Conservation (phyloP, 2,797 vertebrate genomes). For the Aulostomus chinensis region DNA sequence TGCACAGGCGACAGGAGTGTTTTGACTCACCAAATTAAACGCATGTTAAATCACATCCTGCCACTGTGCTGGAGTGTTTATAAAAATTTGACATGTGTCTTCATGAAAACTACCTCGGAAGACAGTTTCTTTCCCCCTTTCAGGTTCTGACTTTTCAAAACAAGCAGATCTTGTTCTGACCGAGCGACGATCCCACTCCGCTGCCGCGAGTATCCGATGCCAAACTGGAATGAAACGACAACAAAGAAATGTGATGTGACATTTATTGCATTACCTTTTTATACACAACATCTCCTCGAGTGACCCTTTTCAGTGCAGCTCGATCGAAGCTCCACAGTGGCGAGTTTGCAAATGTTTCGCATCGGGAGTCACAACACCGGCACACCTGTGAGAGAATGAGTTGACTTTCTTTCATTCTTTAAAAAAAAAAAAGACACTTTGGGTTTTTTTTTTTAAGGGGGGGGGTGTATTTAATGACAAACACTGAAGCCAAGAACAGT, state of each 20-base stretch:
- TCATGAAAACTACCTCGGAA: slow-evolving; percentile 1
- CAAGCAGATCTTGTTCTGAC: background rate
- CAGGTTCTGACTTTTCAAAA: too few species aligned
- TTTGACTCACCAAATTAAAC: slow-evolving; percentile 22
- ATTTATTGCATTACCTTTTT: slow-evolving; percentile 36
- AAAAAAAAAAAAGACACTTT: too few species aligned
- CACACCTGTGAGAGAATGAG: too few species aligned
- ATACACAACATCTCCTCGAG: slow-evolving; percentile 15
- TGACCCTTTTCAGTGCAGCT: slow-evolving; percentile 26
- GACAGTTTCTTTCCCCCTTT: too few species aligned
- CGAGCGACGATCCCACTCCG: too few species aligned
- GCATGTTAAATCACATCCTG: slow-evolving; percentile 5
- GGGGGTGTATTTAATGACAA: too few species aligned
- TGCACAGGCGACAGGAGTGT: background rate
- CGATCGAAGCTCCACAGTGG: slow-evolving; percentile 26
- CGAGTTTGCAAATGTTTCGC: slow-evolving; percentile 18
- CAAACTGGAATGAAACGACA: slow-evolving; percentile 15
- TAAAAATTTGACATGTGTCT: too few species aligned
- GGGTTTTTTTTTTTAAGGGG: too few species aligned
- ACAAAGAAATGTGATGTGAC: slow-evolving; percentile 30
- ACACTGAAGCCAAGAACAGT: too few species aligned
- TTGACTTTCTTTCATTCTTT: too few species aligned
- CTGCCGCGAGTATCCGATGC: slow-evolving; percentile 12
- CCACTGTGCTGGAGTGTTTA: slow-evolving; percentile 2
- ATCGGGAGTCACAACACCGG: slow-evolving; percentile 38